These are phyloP conservation scores for Scaptomyza flava DNA, from an alignment of 2,888 invertebrate genomes.

Conservation along the genomic window DNA sequence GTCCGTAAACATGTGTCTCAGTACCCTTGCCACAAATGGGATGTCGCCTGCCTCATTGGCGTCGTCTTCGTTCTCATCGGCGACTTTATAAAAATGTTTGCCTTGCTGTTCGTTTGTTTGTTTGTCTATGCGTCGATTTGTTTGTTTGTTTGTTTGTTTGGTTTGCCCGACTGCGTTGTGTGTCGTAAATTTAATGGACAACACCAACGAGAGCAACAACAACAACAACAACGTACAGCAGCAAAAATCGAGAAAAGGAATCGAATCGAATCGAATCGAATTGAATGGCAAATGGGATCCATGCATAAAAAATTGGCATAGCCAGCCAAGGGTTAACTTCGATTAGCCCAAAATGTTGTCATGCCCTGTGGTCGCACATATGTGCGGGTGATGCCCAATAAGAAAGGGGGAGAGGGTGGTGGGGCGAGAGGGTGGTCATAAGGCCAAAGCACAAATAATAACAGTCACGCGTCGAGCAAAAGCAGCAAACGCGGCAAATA, in stretches of 20 bases:
- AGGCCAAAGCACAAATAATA: conserved; percentile 77
- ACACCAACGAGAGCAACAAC: conserved; percentile 43
- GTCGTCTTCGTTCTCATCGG: conserved; percentile 49
- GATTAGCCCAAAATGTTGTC: conserved; percentile 79
- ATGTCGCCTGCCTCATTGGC: conserved; percentile 60
- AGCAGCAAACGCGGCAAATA: conserved; percentile 73
- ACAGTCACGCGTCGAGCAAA: conserved; percentile 70
- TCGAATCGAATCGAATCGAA: conserved; percentile 67
- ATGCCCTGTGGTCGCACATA: conserved; percentile 80
- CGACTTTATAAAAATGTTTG: conserved; percentile 80
- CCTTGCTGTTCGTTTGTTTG: conserved; percentile 63
- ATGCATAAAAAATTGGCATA: conserved; percentile 78
- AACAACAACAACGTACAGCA: conserved; percentile 18
- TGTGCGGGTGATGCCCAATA: conserved; percentile 51
- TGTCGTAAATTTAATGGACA: conserved; percentile 79
- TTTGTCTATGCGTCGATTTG: conserved; percentile 72
- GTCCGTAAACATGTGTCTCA: conserved; percentile 76
- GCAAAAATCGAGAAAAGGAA: conserved; percentile 71
- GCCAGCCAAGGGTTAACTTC: conserved; percentile 79
- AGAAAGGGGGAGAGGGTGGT: no score
- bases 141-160: conserved; percentile 64
- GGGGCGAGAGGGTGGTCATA: conserved; percentile 59
- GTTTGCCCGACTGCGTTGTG: conserved; percentile 76
- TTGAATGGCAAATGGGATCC: conserved; percentile 76
- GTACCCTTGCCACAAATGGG: background rate